Base-by-base conservation (phyloP, 2,797 vertebrate genomes). In the Clarias pachynema region DNA sequence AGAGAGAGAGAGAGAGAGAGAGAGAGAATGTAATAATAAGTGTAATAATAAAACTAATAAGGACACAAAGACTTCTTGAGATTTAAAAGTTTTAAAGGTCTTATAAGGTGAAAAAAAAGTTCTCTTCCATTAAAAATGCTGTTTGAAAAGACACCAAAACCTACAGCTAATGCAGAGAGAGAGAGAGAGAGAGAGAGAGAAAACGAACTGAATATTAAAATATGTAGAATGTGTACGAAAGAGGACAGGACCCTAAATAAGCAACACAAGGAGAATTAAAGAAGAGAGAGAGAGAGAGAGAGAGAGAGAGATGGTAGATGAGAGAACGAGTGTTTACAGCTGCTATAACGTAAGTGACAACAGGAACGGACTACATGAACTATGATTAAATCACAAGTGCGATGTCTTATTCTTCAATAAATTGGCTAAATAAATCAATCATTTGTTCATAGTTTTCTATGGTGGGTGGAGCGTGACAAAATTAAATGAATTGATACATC, bases 1-100 rank as follows among this genome's bases (percentile, higher is more conserved):
- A 74, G 49, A 75, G 72, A 74, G 40, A 73, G 70, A 73, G 69
- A 72, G 69, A 72, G 69, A 70, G 18, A 37, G 34, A 37, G 18
- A 24, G 34, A 70, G 3, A n/a, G n/a, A 75, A 59, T 59, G 56
- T 77, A 57, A 77, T 77, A 77, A 77, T 69, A 69, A 69, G 37
- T 34, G 18, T 69, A 34, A 69, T 69, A 69, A 37, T 77, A 77
- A 22, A 59, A 56, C 57, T 59, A 59, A 77, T 59, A 77, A 59
- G 29, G 56, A 6, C 31, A 15, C 4, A 2, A 78, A 78, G 53
- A 24, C 56, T 34, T 57, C 31, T n/a, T 37, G 37, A 34, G 56
- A 18, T 78, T 0, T 14, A 37, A 37, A 78, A 78, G 74, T 78
- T 78, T 77, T 37, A 59, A 78, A 78, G 74, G 74, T 78, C 14